Base-by-base conservation (phyloP, 92 coral and sea anemone species). In the Isaurus tuberculatus region DNA sequence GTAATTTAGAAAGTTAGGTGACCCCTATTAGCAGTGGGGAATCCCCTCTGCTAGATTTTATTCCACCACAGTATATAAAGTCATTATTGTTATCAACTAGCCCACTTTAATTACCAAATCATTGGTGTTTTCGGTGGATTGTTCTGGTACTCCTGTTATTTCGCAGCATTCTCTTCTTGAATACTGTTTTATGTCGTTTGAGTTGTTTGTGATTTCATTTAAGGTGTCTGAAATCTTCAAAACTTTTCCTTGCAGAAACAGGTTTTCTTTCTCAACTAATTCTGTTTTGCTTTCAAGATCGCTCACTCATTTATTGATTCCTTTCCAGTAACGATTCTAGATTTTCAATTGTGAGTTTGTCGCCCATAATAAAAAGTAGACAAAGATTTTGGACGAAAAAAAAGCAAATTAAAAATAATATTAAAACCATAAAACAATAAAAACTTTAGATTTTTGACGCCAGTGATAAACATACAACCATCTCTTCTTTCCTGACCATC, bases 181-280 rank as follows among this genome's bases (percentile, higher is more conserved):
- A 55, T 83, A 83, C n/a, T 83, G 81, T n/a, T 83, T 29, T 28
- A 70, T 43, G 33, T 70, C 60, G 31, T 70, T 67, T 14, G 70
- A 26, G 48, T 51, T 67, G 15, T 19, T 16, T 28, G 79, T 43
- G 19, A 69, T 51, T 16, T 83, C 36, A 20, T 83, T 27, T 19
- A 83, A 15, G 22, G 71, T 23, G 22, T 49, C 32, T 46, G 71
- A 71, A 11, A 83, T 23, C 42, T 79, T 69, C 69, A 70, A 10
- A 29, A 70, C 86, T 31, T 82, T 69, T 30, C 55, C 64, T 51
- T 40, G 53, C 16, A 82, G 49, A 31, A 68, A 83, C 15, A 17
- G 30, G 70, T 70, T 83, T 49, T 81, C 67, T 2, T 40, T 44
- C 5, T 34, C 44, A 19, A 69, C 43, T 36, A 66, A 25, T 66